phyloP scores from a whole-genome alignment of 2,113 vertebrate genomes.

The Cryptomyrus ogoouensis region DNA sequence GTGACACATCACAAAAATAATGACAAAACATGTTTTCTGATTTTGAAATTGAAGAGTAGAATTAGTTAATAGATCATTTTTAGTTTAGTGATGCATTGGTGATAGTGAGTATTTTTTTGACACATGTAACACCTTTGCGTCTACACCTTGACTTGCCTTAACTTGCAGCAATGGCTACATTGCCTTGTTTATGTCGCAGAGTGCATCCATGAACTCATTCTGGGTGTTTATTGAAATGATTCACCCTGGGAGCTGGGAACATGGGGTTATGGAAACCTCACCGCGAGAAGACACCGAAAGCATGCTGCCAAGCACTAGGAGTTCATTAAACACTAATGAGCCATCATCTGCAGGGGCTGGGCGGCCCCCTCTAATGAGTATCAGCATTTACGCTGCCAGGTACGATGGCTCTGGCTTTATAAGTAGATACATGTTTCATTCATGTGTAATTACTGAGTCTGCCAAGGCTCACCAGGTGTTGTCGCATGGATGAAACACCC shows the following conservation, averaged over 20 bases:
- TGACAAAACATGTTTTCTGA: background rate
- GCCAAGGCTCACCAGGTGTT: background rate
- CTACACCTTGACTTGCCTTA: background rate
- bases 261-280: background rate
- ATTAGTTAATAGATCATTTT: background rate
- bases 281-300: background rate
- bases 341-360: background rate
- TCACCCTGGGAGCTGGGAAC: background rate
- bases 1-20: background rate
- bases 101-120: background rate
- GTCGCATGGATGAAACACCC: background rate
- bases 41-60: background rate
- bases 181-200: background rate
- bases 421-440: constrained; percentile 3
- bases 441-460: constrained; percentile 10
- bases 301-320: background rate
- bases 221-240: background rate
- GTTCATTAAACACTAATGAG: constrained; percentile 12
- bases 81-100: background rate
- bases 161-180: background rate
- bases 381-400: background rate
- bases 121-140: background rate
- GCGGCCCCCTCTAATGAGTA: background rate
- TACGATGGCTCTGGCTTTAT: background rate
- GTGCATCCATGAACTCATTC: background rate